Evolutionary conservation across 2,888 invertebrate species (phyloP), one percentile per base, ranked within the genome.

Genomic region (Drosophila hamatofila): DNA sequence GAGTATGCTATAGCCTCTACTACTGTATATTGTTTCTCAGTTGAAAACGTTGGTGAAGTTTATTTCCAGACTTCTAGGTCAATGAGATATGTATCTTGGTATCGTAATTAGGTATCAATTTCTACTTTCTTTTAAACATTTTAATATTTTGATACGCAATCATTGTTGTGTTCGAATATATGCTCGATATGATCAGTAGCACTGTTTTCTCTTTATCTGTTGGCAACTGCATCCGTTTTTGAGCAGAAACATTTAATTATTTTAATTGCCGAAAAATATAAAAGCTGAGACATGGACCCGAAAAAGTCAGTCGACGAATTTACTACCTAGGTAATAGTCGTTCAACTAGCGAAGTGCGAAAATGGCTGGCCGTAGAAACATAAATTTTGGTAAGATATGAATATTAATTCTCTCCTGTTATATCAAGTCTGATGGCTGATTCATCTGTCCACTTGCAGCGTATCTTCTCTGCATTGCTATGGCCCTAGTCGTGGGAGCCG

Each of bases 241-340:
- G 25, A 16, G 16, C 25, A 62, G 55, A 54, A 62, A 69, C 44
- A 69, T 59, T 79, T 67, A 35, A 78, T 78, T 72, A 78, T 73
- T 46, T 61, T 78, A 78, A 78, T 79, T 72, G 79, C 42, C 11
- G n/a, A 14, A 39, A 56, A 59, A 76, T 78, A 78, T 78, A 78
- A 72, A 78, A 78, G 79, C 58, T 8, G 51, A 48, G 37, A 42
- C 58, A 18, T 1, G 21, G 16, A 11, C 33, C 4, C 6, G 1
- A 44, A n/a, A 7, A 52, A 21, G 21, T 78, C 64, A 78, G 78
- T 69, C 62, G 48, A 33, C 60, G 35, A 25, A 25, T 42, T 44
- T 23, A 48, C 33, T 23, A 46, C 42, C 44, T 35, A 72, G 64
- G 48, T 69, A 42, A 61, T 64, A 49, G 79, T 77, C 51, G 65